Conservation (phyloP, 2,888 invertebrate genomes). For the Trichogramma dendrolimi region DNA sequence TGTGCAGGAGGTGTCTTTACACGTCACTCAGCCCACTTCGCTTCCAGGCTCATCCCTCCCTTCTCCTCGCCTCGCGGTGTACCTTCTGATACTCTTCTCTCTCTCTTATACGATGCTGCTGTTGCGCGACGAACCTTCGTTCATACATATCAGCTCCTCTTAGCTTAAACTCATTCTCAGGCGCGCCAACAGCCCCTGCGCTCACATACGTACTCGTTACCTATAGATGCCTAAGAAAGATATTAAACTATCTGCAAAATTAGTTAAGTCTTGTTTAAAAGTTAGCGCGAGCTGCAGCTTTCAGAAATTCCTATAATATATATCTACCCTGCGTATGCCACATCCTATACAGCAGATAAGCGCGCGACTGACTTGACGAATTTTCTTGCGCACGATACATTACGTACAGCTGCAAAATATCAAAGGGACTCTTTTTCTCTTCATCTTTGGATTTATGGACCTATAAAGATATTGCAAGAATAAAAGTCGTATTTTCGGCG, state of each 20-base stretch:
- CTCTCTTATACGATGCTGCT: conserved; percentile 26
- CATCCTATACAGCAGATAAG: no score
- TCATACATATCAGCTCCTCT: not conserved
- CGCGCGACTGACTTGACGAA: no score
- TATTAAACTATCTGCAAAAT: conserved; percentile 51
- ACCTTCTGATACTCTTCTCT: conserved; percentile 5
- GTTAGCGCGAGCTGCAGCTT: conserved; percentile 37
- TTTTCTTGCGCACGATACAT: no score
- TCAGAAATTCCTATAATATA: not conserved
- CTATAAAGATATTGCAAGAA: no score
- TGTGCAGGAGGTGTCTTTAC: no score
- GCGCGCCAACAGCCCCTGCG: conserved; percentile 23
- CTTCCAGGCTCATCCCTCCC: conserved; percentile 47
- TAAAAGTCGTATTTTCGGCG: no score
- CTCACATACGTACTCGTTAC: conserved; percentile 17
- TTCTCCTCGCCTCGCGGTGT: conserved; percentile 17
- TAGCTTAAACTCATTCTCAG: conserved; percentile 11
- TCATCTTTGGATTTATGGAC: no score
- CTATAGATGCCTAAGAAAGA: conserved; percentile 33
- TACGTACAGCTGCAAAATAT: no score
- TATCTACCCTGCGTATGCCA: no score
- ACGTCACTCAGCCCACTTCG: conserved; percentile 37
- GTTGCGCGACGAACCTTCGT: conserved; percentile 22
- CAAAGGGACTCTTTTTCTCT: no score
- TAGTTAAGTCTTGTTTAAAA: conserved; percentile 51